phyloP scores from a whole-genome alignment of 2,888 invertebrate species.

The Heteromurus nitidus region DNA sequence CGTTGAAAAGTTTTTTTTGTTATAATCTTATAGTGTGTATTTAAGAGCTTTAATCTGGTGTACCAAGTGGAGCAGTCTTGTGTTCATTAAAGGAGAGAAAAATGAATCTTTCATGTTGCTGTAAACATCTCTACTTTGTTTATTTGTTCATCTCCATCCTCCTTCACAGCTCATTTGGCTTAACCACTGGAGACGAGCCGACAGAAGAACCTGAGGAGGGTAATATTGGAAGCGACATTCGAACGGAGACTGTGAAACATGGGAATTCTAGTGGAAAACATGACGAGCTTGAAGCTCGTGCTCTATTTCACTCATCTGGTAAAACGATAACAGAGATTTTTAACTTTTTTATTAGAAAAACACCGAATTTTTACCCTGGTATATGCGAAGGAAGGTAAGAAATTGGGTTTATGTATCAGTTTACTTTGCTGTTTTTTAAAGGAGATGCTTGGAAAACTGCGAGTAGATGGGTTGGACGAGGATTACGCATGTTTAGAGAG shows the following conservation, averaged over 20 bases:
- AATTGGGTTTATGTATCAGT: too few relatives aligned
- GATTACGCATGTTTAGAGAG: conserved; percentile 69
- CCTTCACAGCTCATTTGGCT: conserved; percentile 25
- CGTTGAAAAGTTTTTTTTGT: too few relatives aligned
- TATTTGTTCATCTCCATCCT: conserved; percentile 40
- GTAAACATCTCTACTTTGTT: conserved; percentile 31
- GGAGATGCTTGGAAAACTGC: conserved; percentile 67
- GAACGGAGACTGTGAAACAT: background rate
- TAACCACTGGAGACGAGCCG: conserved; percentile 44
- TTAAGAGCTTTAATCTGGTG: too few relatives aligned
- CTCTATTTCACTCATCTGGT: conserved; percentile 43
- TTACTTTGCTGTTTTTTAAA: too few relatives aligned
- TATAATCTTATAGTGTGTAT: too few relatives aligned
- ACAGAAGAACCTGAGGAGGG: conserved; percentile 40
- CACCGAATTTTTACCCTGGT: too few relatives aligned
- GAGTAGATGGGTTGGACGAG: conserved; percentile 64
- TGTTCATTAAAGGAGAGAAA: conserved; percentile 12
- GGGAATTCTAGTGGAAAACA: conserved; percentile 22
- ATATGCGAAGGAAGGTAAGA: too few relatives aligned
- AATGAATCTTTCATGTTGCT: conserved; percentile 44
- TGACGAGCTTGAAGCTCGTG: conserved; percentile 27
- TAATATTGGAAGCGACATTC: conserved; percentile 4
- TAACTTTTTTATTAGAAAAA: too few relatives aligned
- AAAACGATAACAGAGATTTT: background rate
- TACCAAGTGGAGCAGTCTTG: background rate